Percentiles rank a stretch among this genome's conserved stretches.
Conservation (phyloP, 2,888 invertebrate species). For the Amorpha juglandis region DNA sequence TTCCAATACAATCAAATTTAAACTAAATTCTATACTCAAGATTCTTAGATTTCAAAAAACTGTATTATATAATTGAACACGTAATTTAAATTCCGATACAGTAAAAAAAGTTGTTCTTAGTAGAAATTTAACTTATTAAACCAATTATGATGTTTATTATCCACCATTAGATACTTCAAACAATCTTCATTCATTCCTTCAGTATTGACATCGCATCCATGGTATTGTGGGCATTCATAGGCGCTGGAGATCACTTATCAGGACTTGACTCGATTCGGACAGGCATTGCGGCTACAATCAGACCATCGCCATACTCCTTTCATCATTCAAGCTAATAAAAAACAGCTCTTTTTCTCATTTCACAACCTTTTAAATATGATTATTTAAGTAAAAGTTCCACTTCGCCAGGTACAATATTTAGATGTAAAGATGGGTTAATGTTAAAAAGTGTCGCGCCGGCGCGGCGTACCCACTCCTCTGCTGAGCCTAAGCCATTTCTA, state of each 20-base stretch:
- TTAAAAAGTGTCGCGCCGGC: constrained; percentile 14
- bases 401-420: constrained; percentile 11
- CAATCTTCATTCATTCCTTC: too few species aligned
- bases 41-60: background rate
- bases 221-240: too few species aligned
- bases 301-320: too few species aligned
- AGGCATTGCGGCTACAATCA: too few species aligned
- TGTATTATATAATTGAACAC: background rate
- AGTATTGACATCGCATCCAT: too few species aligned
- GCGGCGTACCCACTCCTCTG: background rate
- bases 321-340: too few species aligned
- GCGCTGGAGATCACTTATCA: too few species aligned
- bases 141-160: too few species aligned
- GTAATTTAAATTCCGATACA: background rate
- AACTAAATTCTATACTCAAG: background rate
- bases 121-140: too few species aligned
- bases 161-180: too few species aligned
- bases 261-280: too few species aligned
- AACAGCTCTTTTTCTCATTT: background rate
- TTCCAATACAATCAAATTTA: background rate
- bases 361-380: background rate
- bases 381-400: background rate
- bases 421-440: constrained; percentile 18
- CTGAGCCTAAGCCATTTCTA: constrained; percentile 7
- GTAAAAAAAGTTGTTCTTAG: too few species aligned